These are phyloP conservation scores for Epizoanthus fatuus DNA, from an alignment of 92 coral and sea anemone genomes.

Conservation along the genomic window DNA sequence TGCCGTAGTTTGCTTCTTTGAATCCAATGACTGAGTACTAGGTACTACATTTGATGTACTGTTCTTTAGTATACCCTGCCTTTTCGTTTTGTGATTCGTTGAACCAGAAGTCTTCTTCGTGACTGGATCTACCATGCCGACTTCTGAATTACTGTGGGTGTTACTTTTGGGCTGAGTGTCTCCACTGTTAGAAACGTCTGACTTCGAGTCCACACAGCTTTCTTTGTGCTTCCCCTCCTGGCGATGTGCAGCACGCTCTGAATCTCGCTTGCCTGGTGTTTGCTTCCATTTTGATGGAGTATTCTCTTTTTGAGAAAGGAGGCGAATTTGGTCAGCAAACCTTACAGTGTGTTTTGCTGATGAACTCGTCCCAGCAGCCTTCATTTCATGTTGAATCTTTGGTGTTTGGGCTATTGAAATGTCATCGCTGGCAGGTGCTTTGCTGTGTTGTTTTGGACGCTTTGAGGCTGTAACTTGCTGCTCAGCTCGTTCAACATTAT, in stretches of 20 bases:
- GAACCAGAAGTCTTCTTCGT: neutral
- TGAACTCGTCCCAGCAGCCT: neutral
- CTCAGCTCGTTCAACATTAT: neutral
- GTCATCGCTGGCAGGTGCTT: neutral
- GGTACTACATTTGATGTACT: neutral
- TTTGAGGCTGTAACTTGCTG: neutral
- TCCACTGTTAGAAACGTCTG: no score
- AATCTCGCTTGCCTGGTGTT: no score
- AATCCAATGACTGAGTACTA: neutral
- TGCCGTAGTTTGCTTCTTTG: neutral
- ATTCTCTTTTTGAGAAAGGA: neutral
- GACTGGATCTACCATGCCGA: neutral
- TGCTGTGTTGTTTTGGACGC: neutral
- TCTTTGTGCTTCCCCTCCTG: no score
- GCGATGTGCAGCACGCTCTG: no score
- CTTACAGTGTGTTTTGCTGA: neutral
- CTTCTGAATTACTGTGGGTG: neutral
- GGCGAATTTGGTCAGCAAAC: slow-evolving; percentile 17
- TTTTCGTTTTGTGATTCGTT: slow-evolving; percentile 4
- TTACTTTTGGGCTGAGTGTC: neutral
- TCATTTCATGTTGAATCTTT: neutral
- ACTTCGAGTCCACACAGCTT: neutral
- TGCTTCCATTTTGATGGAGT: no score
- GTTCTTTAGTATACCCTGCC: slow-evolving; percentile 4
- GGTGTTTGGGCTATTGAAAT: no score